Evolutionary conservation across 37 sponge, comb jelly and placozoan species (phyloP).

Genomic region (Ephydatia muelleri): DNA sequence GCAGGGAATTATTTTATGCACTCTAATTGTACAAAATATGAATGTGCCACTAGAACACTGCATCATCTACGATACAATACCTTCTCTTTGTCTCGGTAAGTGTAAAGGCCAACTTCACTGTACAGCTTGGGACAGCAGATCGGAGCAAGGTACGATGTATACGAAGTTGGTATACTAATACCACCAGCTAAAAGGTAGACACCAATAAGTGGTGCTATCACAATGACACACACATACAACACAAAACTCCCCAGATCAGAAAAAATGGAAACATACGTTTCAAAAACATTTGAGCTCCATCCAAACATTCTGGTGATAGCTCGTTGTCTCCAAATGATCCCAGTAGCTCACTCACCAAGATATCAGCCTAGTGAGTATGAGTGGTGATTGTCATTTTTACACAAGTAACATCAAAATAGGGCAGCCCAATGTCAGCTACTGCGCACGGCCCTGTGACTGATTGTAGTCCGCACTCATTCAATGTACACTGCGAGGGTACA

Average conservation of each 20-base stretch:
- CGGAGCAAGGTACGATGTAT: slow-evolving; percentile 94
- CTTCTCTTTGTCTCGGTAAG: slow-evolving; percentile 70
- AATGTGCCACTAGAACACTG: too few relatives aligned
- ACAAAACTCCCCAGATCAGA: background rate
- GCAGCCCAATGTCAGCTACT: too few relatives aligned
- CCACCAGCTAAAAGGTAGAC: slow-evolving; percentile 64
- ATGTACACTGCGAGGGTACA: too few relatives aligned
- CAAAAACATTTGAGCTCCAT: slow-evolving; percentile 93
- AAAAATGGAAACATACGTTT: slow-evolving; percentile 56
- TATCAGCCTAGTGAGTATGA: slow-evolving; percentile 68
- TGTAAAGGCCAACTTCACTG: slow-evolving; percentile 47
- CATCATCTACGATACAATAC: slow-evolving; percentile 1
- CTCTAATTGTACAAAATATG: background rate
- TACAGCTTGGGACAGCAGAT: slow-evolving; percentile 83
- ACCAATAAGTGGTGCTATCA: background rate
- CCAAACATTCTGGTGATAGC: slow-evolving; percentile 99
- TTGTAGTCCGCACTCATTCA: too few relatives aligned
- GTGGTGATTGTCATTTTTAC: background rate
- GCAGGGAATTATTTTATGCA: background rate
- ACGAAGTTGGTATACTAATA: slow-evolving; percentile 89
- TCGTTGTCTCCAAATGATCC: slow-evolving; percentile 99
- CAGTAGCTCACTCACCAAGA: slow-evolving; percentile 96
- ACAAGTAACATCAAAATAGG: slow-evolving; percentile 10
- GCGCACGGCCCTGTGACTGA: too few relatives aligned
- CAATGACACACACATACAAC: background rate